Evolutionary conservation across 1,140 invertebrate species (phyloP), one percentile per base, ranked within the genome.

Genomic region (Capitella teleta): DNA sequence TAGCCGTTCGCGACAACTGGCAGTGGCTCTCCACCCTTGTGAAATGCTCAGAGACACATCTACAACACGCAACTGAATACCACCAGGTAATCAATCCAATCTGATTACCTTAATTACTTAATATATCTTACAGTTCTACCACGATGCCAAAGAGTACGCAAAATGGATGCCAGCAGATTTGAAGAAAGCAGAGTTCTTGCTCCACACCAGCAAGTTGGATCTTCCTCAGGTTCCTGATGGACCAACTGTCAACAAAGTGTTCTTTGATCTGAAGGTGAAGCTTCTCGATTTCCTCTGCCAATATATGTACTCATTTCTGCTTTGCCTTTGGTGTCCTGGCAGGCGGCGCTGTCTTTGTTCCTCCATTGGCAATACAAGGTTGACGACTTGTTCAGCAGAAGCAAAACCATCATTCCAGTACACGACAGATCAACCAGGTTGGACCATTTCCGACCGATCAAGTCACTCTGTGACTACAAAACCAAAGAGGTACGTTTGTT

Each of bases 61-160:
- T 53, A 8, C 23, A 53, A 16, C 34, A 53, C 32, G 25, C 40
- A n/a, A 21, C 52, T n/a, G 41, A 53, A 14, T 53, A 53, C 28
- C 52, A 53, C 47, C 52, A 53, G 52, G 52, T 53, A 40, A 21
- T n/a, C n/a, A n/a, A n/a, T n/a, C n/a, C n/a, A n/a, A n/a, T n/a
- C n/a, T n/a, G n/a, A n/a, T n/a, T n/a, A n/a, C n/a, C n/a, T n/a
- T n/a, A n/a, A n/a, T n/a, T n/a, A n/a, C n/a, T n/a, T n/a, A n/a
- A n/a, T n/a, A n/a, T n/a, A n/a, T n/a, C 19, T 5, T 28, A 12
- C 40, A 52, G 52, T 53, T 28, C 38, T 53, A 28, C 52, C 45
- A 53, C 23, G 40, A 37, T 10, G 19, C 49, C 4, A 41, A 42
- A 24, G 52, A 53, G 18, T 49, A 49, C 26, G 18, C 30, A 16